Evolutionary conservation across 2,113 vertebrate species (phyloP), one percentile per base, ranked within the genome.

Genomic region (Perognathus longimembris): DNA sequence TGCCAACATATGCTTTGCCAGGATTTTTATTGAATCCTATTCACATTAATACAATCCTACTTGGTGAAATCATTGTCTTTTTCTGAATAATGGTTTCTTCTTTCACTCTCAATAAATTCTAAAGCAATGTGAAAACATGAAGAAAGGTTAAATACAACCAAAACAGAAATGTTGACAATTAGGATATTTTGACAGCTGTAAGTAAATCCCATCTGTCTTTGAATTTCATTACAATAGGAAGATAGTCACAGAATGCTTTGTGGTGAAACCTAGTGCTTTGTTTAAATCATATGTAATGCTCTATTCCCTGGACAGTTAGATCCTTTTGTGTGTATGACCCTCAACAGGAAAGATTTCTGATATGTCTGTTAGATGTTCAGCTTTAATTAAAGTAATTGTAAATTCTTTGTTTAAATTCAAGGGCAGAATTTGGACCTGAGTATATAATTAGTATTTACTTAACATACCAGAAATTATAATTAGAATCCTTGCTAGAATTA

Each of bases 321-420:
- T 74, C 26, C 87, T 80, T 69, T 70, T 70, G 20, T 89, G 30
- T 71, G n/a, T 70, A 63, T 36, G 18, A 38, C 36, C 10, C 40
- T 78, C 22, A 93, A n/a, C 15, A 71, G 82, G 74, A 77, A 89
- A 77, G n/a, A 32, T 9, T 63, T 91, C 85, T 61, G 11, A 7
- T 82, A 95, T 64, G 84, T 70, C 7, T 90, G 30, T 76, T 91
- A 83, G 32, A 59, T 80, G 3, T 85, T 90, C 71, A 86, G 42
- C 4, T 88, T 90, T 96, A 96, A 94, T 76, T 88, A 45, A 88
- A 93, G 85, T 45, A 92, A 87, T n/a, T 86, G 4, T 85, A 92
- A 92, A 92, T 82, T 90, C 70, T 95, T 85, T 91, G 36, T 92
- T 94, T 75, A 90, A 94, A 96, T 95, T 95, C 75, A 95, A 90